These are phyloP conservation scores for Heterotis niloticus DNA, from an alignment of 2,113 vertebrate genomes.

Conservation along the genomic window DNA sequence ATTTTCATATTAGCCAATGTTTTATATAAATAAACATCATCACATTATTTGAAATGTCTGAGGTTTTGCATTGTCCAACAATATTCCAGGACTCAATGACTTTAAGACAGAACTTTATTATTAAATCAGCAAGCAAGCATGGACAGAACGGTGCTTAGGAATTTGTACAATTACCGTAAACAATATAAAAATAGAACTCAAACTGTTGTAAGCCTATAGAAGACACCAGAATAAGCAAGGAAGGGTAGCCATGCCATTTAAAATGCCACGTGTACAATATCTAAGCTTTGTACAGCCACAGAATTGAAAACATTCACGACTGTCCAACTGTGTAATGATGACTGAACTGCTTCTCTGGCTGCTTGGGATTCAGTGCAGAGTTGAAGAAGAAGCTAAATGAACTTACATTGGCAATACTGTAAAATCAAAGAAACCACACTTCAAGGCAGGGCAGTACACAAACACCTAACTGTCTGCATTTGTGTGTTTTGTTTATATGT, in stretches of 20 bases:
- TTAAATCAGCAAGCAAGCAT: slow-evolving; percentile 56
- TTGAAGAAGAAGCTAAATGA: neutral
- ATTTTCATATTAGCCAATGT: neutral
- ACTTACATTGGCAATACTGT: neutral
- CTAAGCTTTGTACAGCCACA: slow-evolving; percentile 39
- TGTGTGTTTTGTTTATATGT: neutral
- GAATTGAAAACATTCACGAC: slow-evolving; percentile 52
- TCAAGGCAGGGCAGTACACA: neutral
- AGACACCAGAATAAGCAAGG: neutral
- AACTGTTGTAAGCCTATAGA: slow-evolving; percentile 25
- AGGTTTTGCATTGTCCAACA: neutral
- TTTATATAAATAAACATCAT: neutral
- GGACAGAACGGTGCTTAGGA: slow-evolving; percentile 38
- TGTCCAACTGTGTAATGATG: slow-evolving; percentile 37
- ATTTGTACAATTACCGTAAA: slow-evolving; percentile 35
- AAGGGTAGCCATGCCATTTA: slow-evolving; percentile 27
- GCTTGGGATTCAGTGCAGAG: neutral
- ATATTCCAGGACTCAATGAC: slow-evolving; percentile 15
- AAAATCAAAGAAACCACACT: neutral
- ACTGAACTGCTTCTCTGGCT: neutral
- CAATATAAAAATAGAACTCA: slow-evolving; percentile 39
- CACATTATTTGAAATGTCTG: neutral
- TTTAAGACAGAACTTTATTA: slow-evolving; percentile 59
- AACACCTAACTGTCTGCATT: neutral
- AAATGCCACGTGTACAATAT: slow-evolving; percentile 9